Percentiles rank a stretch among this genome's conserved stretches.
Conservation (phyloP, 35 echinoderm and acorn worm species). For the Stichopus chloronotus region DNA sequence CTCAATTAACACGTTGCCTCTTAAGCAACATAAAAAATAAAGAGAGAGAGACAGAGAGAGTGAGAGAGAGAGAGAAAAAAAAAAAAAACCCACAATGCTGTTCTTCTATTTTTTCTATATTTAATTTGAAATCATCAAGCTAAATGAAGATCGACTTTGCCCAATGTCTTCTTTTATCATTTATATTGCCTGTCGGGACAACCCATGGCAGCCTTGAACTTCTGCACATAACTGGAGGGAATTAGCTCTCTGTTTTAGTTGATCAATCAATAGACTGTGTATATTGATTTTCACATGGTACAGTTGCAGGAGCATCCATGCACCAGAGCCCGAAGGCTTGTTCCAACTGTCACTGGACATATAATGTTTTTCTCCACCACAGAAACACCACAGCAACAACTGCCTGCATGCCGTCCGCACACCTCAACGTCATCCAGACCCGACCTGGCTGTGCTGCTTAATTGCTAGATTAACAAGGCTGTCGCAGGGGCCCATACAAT, state of each 20-base stretch:
- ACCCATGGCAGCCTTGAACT: constrained; percentile 55
- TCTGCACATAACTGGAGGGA: constrained; percentile 46
- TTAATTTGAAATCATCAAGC: constrained; percentile 54
- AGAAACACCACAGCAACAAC: not conserved
- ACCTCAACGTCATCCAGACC: constrained; percentile 25
- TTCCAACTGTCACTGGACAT: constrained; percentile 58
- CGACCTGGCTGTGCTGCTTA: constrained; percentile 44
- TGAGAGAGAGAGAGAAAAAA: not conserved
- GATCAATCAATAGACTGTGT: constrained; percentile 51
- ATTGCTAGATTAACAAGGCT: constrained; percentile 59
- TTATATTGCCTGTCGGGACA: constrained; percentile 46
- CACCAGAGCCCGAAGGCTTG: constrained; percentile 41
- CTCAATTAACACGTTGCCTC: constrained; percentile 47
- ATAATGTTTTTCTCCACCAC: constrained; percentile 17
- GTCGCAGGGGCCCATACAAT: constrained; percentile 60
- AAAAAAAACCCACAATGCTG: constrained; percentile 34
- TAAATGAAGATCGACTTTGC: constrained; percentile 56
- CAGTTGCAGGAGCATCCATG: constrained; percentile 45
- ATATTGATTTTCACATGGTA: constrained; percentile 62
- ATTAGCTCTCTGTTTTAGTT: constrained; percentile 57
- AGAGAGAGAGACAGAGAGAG: too few species aligned
- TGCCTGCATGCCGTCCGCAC: constrained; percentile 9
- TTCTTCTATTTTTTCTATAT: constrained; percentile 34
- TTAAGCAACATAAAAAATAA: constrained; percentile 42
- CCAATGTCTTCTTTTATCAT: constrained; percentile 43